phyloP scores from a whole-genome alignment of 2,797 vertebrate species.

The Jordanella pulchra region DNA sequence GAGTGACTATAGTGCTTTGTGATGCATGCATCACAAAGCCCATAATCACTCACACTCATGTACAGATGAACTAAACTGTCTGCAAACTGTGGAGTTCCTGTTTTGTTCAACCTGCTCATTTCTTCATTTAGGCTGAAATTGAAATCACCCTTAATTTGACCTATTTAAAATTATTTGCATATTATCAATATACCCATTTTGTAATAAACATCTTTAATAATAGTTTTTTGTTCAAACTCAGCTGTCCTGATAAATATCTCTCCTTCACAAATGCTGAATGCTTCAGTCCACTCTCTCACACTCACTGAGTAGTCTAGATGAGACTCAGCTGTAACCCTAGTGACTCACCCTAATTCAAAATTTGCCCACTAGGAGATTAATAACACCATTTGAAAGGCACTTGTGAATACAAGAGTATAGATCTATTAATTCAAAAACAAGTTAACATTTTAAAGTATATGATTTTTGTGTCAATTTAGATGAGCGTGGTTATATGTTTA shows the following conservation, averaged over 20 bases:
- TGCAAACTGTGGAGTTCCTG: too few species aligned
- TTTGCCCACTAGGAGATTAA: constrained; percentile 69
- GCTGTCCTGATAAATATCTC: constrained; percentile 42
- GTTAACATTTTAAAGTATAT: constrained; percentile 10
- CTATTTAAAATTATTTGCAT: not conserved
- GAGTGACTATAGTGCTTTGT: too few species aligned
- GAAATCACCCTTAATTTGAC: too few species aligned
- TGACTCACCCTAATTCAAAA: constrained; percentile 67
- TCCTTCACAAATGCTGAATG: constrained; percentile 30
- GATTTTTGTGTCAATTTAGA: not conserved
- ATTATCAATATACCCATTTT: not conserved
- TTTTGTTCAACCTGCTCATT: too few species aligned
- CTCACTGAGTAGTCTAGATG: constrained; percentile 39
- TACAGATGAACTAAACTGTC: too few species aligned
- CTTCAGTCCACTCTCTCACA: constrained; percentile 31
- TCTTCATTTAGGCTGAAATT: too few species aligned
- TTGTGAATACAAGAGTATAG: constrained; percentile 24
- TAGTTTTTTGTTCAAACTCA: not conserved
- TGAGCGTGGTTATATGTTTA: not conserved
- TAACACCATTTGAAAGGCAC: constrained; percentile 60
- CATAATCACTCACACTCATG: too few species aligned
- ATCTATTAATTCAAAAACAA: constrained; percentile 39
- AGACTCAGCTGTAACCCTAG: constrained; percentile 47
- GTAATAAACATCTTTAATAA: not conserved
- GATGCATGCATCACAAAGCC: too few species aligned